phyloP scores from a whole-genome alignment of 2,113 vertebrate species.

The Nerophis lumbriciformis region DNA sequence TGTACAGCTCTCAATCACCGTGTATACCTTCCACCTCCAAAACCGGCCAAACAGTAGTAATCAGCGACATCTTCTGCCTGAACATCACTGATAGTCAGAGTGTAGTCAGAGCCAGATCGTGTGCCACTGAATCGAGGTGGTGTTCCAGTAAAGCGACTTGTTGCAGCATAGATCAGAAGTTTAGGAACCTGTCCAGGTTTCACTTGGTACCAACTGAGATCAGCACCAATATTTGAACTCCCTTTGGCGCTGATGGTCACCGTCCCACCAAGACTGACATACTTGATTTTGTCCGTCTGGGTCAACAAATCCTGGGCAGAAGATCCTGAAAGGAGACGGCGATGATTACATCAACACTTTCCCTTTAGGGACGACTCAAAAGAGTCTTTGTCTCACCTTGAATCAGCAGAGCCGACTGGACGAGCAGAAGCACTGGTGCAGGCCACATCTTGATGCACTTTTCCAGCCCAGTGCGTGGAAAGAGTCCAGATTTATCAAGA shows the following conservation, averaged over 20 bases:
- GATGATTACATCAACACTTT: no score
- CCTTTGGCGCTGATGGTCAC: conserved; percentile 36
- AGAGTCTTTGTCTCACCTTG: no score
- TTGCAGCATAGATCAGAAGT: conserved; percentile 19
- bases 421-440: no score
- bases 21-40: conserved; percentile 9
- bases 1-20: conserved; percentile 51
- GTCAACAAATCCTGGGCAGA: conserved; percentile 21
- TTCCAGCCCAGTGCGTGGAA: no score
- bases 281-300: conserved; percentile 36
- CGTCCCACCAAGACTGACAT: conserved; percentile 24
- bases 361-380: no score
- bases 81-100: conserved; percentile 30
- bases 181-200: conserved; percentile 57
- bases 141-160: rapidly evolving
- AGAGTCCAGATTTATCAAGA: not conserved
- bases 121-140: conserved; percentile 45
- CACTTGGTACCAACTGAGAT: conserved; percentile 49
- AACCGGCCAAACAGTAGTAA: conserved; percentile 35
- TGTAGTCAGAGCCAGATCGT: conserved; percentile 40
- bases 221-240: conserved; percentile 12
- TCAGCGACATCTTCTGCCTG: conserved; percentile 46
- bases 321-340: conserved; percentile 22
- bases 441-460: no score
- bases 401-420: no score